These are phyloP conservation scores for Sylvilagus floridanus DNA, from an alignment of 2,797 vertebrate species.

Conservation along the genomic window DNA sequence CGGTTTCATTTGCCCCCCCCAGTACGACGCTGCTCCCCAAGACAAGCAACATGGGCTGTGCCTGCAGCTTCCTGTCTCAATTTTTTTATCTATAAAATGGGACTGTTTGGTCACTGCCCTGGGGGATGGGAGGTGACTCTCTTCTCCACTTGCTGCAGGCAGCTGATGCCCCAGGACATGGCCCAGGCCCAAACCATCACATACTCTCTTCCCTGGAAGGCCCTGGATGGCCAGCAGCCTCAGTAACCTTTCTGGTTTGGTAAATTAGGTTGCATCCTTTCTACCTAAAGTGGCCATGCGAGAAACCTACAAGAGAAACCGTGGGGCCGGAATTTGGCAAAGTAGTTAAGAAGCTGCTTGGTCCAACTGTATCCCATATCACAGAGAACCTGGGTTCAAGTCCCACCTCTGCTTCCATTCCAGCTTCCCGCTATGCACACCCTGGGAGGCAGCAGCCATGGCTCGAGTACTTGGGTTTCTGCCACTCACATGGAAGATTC, in stretches of 20 bases:
- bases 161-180: neutral
- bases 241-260: neutral
- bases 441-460: too few species aligned
- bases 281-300: neutral
- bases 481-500: too few species aligned
- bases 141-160: accelerated
- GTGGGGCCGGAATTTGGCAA: too few species aligned
- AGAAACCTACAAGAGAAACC: neutral
- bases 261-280: neutral
- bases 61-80: neutral
- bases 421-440: too few species aligned
- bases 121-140: neutral
- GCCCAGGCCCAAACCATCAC: neutral
- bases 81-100: neutral
- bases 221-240: neutral
- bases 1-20: neutral
- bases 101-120: too few species aligned
- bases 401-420: too few species aligned
- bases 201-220: neutral
- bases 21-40: neutral
- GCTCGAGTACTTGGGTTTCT: too few species aligned
- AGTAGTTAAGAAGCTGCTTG: too few species aligned
- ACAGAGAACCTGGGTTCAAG: too few species aligned
- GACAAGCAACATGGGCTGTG: neutral
- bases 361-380: too few species aligned